These are phyloP conservation scores for Linyphia triangularis DNA, from an alignment of 2,888 invertebrate species.

Conservation along the genomic window DNA sequence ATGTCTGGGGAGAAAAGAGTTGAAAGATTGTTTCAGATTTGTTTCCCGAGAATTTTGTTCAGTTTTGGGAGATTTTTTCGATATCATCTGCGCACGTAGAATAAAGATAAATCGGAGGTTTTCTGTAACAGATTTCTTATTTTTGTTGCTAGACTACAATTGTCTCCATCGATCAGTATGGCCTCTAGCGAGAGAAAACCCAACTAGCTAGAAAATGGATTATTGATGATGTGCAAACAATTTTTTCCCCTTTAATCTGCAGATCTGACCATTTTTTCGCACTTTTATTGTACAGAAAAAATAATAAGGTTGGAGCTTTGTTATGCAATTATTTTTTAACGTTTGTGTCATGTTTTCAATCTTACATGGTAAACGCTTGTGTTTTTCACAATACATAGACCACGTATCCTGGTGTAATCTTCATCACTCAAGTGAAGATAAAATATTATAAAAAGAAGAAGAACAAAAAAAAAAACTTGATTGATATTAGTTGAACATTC, in stretches of 20 bases:
- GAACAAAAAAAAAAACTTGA: too few relatives aligned
- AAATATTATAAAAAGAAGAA: too few relatives aligned
- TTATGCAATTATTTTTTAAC: too few relatives aligned
- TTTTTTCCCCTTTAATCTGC: neutral
- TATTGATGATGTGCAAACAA: neutral
- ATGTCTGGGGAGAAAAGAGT: constrained; percentile 28
- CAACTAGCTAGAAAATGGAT: neutral
- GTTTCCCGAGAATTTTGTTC: neutral
- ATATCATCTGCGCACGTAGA: neutral
- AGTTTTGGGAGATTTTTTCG: neutral
- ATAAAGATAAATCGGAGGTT: constrained; percentile 2
- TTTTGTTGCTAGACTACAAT: neutral
- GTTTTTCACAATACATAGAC: too few relatives aligned
- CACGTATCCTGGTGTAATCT: too few relatives aligned
- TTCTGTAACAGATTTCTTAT: neutral
- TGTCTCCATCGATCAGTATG: neutral
- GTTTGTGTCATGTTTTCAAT: too few relatives aligned
- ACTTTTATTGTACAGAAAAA: too few relatives aligned
- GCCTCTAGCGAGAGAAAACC: neutral
- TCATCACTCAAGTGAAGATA: too few relatives aligned
- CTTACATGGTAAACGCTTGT: too few relatives aligned
- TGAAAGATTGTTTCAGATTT: constrained; percentile 50
- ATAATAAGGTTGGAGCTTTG: too few relatives aligned
- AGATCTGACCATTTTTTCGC: too few relatives aligned
- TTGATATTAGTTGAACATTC: too few relatives aligned